phyloP scores from a whole-genome alignment of 2,888 invertebrate species.

The Prostheceraeus crozeri region DNA sequence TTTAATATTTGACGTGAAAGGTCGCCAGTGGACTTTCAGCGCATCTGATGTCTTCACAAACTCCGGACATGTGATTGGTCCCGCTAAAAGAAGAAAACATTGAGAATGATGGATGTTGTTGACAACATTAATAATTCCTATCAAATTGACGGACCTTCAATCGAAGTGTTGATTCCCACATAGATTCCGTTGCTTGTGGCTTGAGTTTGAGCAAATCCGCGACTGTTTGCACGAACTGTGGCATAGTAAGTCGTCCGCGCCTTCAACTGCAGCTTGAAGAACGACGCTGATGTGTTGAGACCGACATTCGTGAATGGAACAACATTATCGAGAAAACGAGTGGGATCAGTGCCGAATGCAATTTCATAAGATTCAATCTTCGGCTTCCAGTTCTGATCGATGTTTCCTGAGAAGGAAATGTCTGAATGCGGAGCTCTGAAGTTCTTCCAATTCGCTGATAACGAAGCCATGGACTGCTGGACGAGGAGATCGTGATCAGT shows the following conservation, averaged over 20 bases:
- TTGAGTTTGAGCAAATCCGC: neutral
- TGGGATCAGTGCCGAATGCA: neutral
- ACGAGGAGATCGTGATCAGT: slow-evolving; percentile 1
- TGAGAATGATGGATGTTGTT: too few relatives aligned
- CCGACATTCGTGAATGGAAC: slow-evolving; percentile 19
- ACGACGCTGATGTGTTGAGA: neutral
- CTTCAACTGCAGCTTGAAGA: neutral
- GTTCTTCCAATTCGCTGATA: slow-evolving; percentile 11
- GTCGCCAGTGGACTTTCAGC: too few relatives aligned
- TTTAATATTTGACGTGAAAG: too few relatives aligned
- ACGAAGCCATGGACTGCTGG: neutral
- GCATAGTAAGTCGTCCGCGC: neutral
- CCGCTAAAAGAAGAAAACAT: too few relatives aligned
- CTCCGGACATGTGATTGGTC: too few relatives aligned
- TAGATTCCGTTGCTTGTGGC: slow-evolving; percentile 5
- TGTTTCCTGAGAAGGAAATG: slow-evolving; percentile 11
- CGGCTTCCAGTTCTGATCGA: neutral
- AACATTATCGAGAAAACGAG: neutral
- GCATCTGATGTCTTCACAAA: too few relatives aligned
- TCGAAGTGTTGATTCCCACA: slow-evolving; percentile 4
- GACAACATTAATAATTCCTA: too few relatives aligned
- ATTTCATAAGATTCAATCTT: slow-evolving; percentile 11
- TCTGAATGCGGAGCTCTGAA: slow-evolving; percentile 8
- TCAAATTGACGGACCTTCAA: too few relatives aligned
- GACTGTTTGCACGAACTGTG: slow-evolving; percentile 17